Conservation (phyloP, 2,888 invertebrate species). For the Tenthredo distinguenda region DNA sequence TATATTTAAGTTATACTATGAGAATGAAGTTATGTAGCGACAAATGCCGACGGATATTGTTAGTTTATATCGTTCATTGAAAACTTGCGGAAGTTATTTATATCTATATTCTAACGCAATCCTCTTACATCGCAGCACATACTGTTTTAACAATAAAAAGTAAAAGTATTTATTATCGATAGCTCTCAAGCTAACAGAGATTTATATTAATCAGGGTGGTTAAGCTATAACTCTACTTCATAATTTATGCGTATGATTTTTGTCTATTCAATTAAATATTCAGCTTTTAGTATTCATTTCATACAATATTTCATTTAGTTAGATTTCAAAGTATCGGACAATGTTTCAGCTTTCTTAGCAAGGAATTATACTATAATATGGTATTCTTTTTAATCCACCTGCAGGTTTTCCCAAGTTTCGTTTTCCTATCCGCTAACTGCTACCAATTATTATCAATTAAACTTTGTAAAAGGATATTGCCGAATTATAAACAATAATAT, state of each 20-base stretch:
- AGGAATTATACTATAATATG: not conserved
- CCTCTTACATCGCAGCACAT: not conserved
- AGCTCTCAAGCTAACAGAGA: not conserved
- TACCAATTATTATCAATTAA: not conserved
- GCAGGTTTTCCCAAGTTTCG: not conserved
- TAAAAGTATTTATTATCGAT: not conserved
- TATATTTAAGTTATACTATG: not conserved
- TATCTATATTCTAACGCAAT: not conserved
- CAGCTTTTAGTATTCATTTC: not conserved
- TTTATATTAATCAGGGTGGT: not conserved
- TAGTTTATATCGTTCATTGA: not conserved
- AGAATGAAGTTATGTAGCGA: not conserved
- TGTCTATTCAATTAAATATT: not conserved
- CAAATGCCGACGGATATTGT: not conserved
- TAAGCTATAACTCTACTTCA: not conserved
- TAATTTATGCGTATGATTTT: conserved; percentile 4
- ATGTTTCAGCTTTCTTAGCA: not conserved
- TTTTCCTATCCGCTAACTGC: not conserved
- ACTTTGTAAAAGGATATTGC: conserved; percentile 13
- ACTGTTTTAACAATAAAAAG: not conserved
- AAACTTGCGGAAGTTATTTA: not conserved
- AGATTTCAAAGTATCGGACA: not conserved
- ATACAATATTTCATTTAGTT: conserved; percentile 3
- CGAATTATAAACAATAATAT: conserved; percentile 30
- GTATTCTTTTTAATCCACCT: not conserved